Evolutionary conservation across 2,113 vertebrate genomes (phyloP), one percentile per base, ranked within the genome.

Genomic region (Brachyistius frenatus): DNA sequence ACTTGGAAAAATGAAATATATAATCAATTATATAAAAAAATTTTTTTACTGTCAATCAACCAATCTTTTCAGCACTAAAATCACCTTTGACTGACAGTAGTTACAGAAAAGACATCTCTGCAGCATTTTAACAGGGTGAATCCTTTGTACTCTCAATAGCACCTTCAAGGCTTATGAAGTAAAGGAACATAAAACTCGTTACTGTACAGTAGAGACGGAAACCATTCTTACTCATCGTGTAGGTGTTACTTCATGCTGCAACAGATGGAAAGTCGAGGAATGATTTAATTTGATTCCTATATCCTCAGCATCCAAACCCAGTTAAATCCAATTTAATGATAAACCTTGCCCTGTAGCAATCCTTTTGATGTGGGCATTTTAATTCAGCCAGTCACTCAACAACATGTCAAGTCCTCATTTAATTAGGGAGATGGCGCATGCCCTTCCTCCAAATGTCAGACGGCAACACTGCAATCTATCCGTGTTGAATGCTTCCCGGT

Each of bases 401-500:
- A 86, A 84, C 66, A 80, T 58, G 60, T 86, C 73, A 64, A 52
- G 66, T 55, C 44, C 78, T 80, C 61, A 77, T 85, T 79, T 72
- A 73, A 79, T 86, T 74, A 66, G 68, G 2, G 37, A 66, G 39
- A 58, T 9, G 46, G 64, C 5, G 41, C 14, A 5, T 2, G 66
- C 32, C 46, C 66, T 39, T 50, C 41, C 36, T 66, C 47, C 54
- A 71, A 73, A 72, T 60, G 73, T 80, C 76, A 77, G 54, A 37
- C 41, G 54, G 44, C 50, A 55, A 46, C 33, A 9, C 53, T 10
- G 57, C 37, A 79, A 52, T 62, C 60, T 47, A 16, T 68, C 61
- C 6, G 30, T 41, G 57, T 63, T 66, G 66, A 70, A 73, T 60
- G 52, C 54, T 13, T 54, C 36, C 66, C 30, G 16, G 11, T 50